These are phyloP conservation scores for Thunnus albacares DNA, from an alignment of 2,797 vertebrate species.

Conservation along the genomic window DNA sequence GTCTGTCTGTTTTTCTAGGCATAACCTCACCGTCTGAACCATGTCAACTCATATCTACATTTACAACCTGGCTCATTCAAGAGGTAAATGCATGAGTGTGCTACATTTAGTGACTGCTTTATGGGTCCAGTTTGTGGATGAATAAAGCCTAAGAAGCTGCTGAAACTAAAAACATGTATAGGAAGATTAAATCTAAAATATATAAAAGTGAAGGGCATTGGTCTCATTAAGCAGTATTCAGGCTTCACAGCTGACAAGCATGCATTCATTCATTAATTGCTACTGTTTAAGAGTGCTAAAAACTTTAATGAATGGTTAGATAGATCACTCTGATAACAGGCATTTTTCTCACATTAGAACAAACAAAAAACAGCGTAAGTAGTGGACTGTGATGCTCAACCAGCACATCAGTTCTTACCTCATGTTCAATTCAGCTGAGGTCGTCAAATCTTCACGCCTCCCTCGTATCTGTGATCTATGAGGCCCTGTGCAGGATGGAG, in stretches of 20 bases:
- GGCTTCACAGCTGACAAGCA: constrained; percentile 21
- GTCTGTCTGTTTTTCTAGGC: constrained; percentile 9
- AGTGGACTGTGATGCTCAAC: constrained; percentile 1
- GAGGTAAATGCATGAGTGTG: background rate
- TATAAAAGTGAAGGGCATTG: background rate
- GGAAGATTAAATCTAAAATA: constrained; percentile 18
- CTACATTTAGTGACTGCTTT: background rate
- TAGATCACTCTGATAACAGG: constrained; percentile 15
- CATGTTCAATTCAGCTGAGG: constrained; percentile 21
- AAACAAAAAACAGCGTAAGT: constrained; percentile 1
- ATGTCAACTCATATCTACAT: constrained; percentile 36
- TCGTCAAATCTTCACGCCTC: constrained; percentile 22
- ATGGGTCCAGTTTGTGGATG: background rate
- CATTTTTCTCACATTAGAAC: constrained; percentile 25
- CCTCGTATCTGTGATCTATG: constrained; percentile 24
- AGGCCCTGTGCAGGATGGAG: constrained; percentile 28
- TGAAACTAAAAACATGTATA: constrained; percentile 22
- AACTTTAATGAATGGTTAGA: constrained; percentile 28
- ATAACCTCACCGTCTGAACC: constrained; percentile 7
- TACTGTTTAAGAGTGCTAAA: constrained; percentile 25
- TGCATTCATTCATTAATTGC: constrained; percentile 29
- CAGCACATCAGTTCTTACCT: constrained; percentile 48
- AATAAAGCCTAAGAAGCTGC: constrained; percentile 2
- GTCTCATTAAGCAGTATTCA: constrained; percentile 21
- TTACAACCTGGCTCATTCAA: constrained; percentile 5